Conservation (phyloP, 2,113 vertebrate species). For the Chionodraco myersi region DNA sequence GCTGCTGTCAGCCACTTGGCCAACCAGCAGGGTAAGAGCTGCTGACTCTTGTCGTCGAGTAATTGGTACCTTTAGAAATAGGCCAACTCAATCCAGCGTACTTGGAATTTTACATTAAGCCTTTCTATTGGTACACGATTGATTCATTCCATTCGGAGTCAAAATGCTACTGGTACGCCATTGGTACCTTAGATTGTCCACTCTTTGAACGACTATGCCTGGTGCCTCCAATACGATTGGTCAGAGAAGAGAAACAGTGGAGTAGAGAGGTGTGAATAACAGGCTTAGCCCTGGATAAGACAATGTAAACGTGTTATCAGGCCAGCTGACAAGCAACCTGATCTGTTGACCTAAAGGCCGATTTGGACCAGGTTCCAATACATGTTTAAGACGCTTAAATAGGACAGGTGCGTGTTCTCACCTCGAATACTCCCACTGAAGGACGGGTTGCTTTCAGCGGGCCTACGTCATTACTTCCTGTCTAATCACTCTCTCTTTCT, state of each 20-base stretch:
- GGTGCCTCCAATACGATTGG: background rate
- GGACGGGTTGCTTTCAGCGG: conserved; percentile 18
- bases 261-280: background rate
- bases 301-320: background rate
- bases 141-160: background rate
- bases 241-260: background rate
- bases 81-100: conserved; percentile 15
- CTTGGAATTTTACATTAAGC: conserved; percentile 14
- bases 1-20: conserved; percentile 23
- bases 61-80: conserved; percentile 52
- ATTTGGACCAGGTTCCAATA: conserved; percentile 17
- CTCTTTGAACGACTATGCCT: background rate
- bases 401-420: conserved; percentile 32
- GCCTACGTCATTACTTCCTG: conserved; percentile 11
- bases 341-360: conserved; percentile 7
- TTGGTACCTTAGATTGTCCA: background rate
- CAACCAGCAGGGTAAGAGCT: conserved; percentile 34
- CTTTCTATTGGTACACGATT: background rate
- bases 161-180: background rate
- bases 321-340: conserved; percentile 19
- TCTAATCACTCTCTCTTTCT: conserved; percentile 14
- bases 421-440: conserved; percentile 45
- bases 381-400: conserved; percentile 46
- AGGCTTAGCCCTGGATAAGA: background rate
- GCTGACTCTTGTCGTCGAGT: conserved; percentile 24